These are phyloP conservation scores for Alviniconcha strummeri DNA, from an alignment of 2,888 invertebrate genomes.

Conservation along the genomic window DNA sequence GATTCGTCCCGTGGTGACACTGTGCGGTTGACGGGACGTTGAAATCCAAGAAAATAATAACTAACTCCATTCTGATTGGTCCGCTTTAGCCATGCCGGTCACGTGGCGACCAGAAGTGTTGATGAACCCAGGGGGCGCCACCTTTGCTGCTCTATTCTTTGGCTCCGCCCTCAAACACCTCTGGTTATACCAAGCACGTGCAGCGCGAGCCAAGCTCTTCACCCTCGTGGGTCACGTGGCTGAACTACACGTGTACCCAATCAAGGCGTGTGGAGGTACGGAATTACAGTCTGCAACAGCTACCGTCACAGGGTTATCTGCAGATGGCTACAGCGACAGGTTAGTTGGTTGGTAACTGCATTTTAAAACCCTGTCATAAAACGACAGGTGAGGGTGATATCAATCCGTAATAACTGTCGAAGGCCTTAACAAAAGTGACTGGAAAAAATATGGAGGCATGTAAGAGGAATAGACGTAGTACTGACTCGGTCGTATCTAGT, in stretches of 20 bases:
- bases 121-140: background rate
- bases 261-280: conserved; percentile 59
- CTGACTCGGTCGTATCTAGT: too few species aligned
- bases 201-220: background rate
- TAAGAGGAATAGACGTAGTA: too few species aligned
- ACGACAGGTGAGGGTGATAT: background rate
- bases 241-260: conserved; percentile 53
- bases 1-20: too few species aligned
- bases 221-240: conserved; percentile 51
- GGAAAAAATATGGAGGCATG: too few species aligned
- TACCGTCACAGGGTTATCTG: conserved; percentile 50
- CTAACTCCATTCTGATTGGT: too few species aligned
- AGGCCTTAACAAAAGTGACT: too few species aligned
- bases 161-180: conserved; percentile 12
- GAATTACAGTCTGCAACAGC: conserved; percentile 48
- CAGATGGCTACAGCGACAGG: conserved; percentile 56
- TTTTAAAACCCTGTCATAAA: background rate
- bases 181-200: background rate
- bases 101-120: background rate
- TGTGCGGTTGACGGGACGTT: too few species aligned
- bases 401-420: background rate
- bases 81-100: too few species aligned
- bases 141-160: background rate
- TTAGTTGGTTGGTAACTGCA: conserved; percentile 16
- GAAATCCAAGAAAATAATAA: too few species aligned